Evolutionary conservation across 2,888 invertebrate species (phyloP).

Genomic region (Odontomyia ornata): DNA sequence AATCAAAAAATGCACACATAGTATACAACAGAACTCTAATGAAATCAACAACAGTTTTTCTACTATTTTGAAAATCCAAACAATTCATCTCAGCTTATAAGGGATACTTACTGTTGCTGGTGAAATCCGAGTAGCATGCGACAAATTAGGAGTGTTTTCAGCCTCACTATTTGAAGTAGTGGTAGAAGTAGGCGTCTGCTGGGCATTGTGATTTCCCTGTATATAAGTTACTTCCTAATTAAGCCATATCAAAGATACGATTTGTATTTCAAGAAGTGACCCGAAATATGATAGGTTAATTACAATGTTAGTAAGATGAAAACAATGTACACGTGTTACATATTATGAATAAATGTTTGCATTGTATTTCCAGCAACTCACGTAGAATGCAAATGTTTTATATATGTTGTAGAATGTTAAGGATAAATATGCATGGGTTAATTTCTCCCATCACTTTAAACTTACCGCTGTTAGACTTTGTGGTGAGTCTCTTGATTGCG

Average conservation of each 20-base stretch:
- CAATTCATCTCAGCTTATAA: no score
- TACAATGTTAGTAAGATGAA: conserved; percentile 4
- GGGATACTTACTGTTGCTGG: conserved; percentile 84
- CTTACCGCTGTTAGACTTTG: conserved; percentile 75
- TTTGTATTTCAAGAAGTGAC: conserved; percentile 11
- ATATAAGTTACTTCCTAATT: conserved; percentile 63
- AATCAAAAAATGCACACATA: no score
- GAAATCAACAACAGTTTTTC: no score
- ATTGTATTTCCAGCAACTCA: no score
- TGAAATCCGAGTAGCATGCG: conserved; percentile 84
- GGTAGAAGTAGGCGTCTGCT: conserved; percentile 66
- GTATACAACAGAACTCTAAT: no score
- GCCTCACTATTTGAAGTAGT: conserved; percentile 63
- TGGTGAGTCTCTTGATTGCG: conserved; percentile 71
- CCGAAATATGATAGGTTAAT: background rate
- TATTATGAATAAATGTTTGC: no score
- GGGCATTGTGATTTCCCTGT: conserved; percentile 61
- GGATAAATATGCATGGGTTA: no score
- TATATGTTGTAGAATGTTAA: no score
- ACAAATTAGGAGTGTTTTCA: conserved; percentile 69
- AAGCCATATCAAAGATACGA: conserved; percentile 21
- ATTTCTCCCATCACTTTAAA: conserved; percentile 49
- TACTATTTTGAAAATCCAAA: no score
- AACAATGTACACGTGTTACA: background rate
- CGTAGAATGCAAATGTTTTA: no score